Conservation (phyloP, 2,797 vertebrate genomes). For the Sebastes baramenuke region DNA sequence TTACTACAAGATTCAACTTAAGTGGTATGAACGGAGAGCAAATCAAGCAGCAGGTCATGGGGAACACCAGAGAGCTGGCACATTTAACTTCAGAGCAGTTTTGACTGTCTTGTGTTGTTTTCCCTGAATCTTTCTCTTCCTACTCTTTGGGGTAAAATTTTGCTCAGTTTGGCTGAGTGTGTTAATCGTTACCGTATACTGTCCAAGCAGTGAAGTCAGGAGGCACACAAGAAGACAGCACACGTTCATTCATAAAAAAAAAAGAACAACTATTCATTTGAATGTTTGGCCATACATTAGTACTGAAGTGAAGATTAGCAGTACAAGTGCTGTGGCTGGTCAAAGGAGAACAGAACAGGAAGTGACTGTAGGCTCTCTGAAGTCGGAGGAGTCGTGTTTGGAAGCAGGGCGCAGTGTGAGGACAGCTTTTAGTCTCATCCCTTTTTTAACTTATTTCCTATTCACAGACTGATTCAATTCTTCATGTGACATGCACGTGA, state of each 20-base stretch:
- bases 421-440: neutral
- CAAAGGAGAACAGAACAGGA: neutral
- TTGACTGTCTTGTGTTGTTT: neutral
- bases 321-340: neutral
- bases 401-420: neutral
- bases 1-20: neutral
- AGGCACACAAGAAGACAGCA: constrained; percentile 24
- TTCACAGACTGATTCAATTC: neutral
- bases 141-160: constrained; percentile 6
- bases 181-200: neutral
- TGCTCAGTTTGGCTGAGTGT: constrained; percentile 17
- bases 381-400: neutral
- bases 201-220: constrained; percentile 1
- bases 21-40: neutral
- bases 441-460: neutral
- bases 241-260: constrained; percentile 21
- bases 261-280: neutral
- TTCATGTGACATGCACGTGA: constrained; percentile 10
- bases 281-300: neutral
- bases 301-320: neutral
- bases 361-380: neutral
- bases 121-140: neutral
- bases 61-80: neutral
- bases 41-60: neutral
- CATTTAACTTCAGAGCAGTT: neutral